Evolutionary conservation across 2,113 vertebrate species (phyloP), one percentile per base, ranked within the genome.

Genomic region (Synodontis membranacea): DNA sequence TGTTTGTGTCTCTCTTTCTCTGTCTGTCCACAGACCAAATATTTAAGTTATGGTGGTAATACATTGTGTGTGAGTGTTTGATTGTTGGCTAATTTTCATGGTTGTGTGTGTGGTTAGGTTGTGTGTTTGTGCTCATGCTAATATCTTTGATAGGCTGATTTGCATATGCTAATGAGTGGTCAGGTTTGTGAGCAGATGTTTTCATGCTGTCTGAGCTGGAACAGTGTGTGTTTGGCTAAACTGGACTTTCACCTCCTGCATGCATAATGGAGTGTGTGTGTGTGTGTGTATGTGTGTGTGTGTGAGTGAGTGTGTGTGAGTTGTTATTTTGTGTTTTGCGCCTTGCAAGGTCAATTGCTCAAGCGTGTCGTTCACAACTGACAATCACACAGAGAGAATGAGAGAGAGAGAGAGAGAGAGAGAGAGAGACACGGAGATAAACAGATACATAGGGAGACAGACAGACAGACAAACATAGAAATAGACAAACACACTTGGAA

Each of bases 331-430:
- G 48, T 64, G 42, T 82, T 82, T 80, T 37, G 52, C 52, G 37
- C 17, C 58, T 85, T 31, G 42, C 91, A 92, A 93, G 93, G 93
- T 94, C 92, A 91, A 90, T 76, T 85, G 89, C 92, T 89, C 83
- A 89, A 85, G 87, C 86, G 89, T 88, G 89, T 91, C 89, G 64
- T 88, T 83, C 62, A 87, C 34, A 19, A 80, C 42, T 54, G n/a
- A 89, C 76, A 79, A 58, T 46, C 34, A 39, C 56, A 56, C 52
- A 68, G 14, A 76, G 68, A 87, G 56, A 84, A 39, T 79, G 60
- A 28, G 62, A 74, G 10, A 48, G 2, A 62, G 1, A 82, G 8
- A 74, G 2, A 48, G 4, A 48, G 15, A 50, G 21, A 50, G 66
- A 74, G 19, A 39, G 76, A 37, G 8, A 60, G 50, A 72, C 88